Evolutionary conservation across 2,113 vertebrate species (phyloP).

Genomic region (Hemicordylus capensis): DNA sequence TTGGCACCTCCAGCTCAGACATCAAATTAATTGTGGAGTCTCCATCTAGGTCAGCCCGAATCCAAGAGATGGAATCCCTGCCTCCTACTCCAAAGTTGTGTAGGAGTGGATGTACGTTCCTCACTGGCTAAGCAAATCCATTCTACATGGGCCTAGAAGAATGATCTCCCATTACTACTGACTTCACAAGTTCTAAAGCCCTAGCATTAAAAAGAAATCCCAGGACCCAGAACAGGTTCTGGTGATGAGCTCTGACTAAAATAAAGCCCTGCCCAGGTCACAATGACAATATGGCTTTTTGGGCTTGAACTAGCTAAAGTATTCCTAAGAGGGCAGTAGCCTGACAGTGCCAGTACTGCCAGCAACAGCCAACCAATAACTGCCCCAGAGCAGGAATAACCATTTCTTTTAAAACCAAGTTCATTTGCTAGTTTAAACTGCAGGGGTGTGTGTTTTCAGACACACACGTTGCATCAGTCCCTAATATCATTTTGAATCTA

Average conservation of each 20-base stretch:
- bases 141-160: background rate
- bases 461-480: background rate
- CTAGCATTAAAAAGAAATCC: background rate
- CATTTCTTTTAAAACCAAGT: background rate
- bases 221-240: background rate
- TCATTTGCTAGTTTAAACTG: background rate
- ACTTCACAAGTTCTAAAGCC: background rate
- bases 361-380: background rate
- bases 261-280: background rate
- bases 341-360: background rate
- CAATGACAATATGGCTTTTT: background rate
- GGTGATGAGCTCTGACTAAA: background rate
- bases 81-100: background rate
- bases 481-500: background rate
- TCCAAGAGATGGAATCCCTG: too few relatives aligned
- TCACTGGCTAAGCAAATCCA: slow-evolving; percentile 31
- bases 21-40: too few relatives aligned
- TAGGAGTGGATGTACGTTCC: background rate
- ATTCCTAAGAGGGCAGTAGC: background rate
- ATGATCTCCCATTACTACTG: background rate
- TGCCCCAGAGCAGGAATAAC: background rate
- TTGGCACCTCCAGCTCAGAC: too few relatives aligned
- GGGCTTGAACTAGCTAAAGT: too few relatives aligned
- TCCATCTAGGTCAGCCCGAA: too few relatives aligned
- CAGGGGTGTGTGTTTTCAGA: background rate